A percentile compares a stretch with the other conserved stretches of the same genome.
phyloP scores from a whole-genome alignment of 2,888 invertebrate genomes.

The Cyaniris semiargus region DNA sequence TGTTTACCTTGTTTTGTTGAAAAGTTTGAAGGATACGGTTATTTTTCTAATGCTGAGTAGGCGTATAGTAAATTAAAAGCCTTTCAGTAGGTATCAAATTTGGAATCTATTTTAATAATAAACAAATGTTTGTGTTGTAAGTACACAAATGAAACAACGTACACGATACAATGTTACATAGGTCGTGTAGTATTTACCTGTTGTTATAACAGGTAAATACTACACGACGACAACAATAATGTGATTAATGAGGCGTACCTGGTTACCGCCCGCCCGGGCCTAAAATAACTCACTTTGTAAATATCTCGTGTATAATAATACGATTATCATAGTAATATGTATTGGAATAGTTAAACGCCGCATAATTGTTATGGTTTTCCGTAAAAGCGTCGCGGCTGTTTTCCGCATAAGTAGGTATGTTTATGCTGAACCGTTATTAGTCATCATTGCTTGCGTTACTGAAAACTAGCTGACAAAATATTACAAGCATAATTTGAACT shows the following conservation, averaged over 20 bases:
- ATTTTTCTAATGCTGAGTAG: not conserved
- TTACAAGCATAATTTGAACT: no score
- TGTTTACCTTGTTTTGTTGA: not conserved
- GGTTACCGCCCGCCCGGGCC: not conserved
- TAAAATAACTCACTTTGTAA: conserved; percentile 11
- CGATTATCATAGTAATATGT: not conserved
- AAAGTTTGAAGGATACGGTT: not conserved
- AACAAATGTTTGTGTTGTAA: conserved; percentile 19
- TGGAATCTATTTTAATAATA: not conserved
- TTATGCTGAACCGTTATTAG: not conserved
- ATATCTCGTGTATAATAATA: not conserved
- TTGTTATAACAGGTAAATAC: no score
- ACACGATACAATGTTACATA: not conserved
- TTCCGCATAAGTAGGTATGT: not conserved
- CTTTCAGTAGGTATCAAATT: not conserved
- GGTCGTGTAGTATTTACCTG: not conserved
- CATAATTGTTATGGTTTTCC: not conserved
- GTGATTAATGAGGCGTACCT: not conserved
- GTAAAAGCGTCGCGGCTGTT: not conserved
- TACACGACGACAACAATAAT: no score
- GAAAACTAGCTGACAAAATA: no score
- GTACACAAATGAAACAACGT: not conserved
- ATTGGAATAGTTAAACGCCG: not conserved
- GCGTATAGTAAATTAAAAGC: not conserved
- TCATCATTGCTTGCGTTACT: not conserved